A percentile compares a stretch with the other conserved stretches of the same genome.
Evolutionary conservation across 2,797 vertebrate species (phyloP).

Genomic region (Melopsittacus undulatus): DNA sequence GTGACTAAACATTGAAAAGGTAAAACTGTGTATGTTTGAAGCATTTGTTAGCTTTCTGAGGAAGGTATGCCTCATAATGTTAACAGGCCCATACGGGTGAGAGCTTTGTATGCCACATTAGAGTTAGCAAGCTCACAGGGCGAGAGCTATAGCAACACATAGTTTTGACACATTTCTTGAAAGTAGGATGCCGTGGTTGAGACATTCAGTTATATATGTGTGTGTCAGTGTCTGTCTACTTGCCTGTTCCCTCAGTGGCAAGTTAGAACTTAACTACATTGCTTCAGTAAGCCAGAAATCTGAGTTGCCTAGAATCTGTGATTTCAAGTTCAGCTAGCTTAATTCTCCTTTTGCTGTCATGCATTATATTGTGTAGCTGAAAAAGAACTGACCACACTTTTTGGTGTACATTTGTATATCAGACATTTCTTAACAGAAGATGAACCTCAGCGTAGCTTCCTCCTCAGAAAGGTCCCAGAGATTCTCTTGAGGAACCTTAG

Average conservation of each 20-base stretch:
- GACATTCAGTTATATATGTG: rapidly evolving
- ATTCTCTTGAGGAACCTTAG: neutral
- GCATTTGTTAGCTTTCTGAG: neutral
- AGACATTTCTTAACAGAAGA: neutral
- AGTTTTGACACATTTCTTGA: neutral
- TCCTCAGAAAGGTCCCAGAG: neutral
- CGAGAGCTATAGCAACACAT: neutral
- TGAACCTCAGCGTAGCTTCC: neutral
- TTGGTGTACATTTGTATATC: neutral
- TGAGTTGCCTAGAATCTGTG: neutral
- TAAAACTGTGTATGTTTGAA: neutral
- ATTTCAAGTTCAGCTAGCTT: neutral
- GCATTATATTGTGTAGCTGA: neutral
- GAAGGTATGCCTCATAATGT: neutral
- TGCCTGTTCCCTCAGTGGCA: neutral
- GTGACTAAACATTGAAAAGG: neutral
- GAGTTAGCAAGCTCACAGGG: rapidly evolving
- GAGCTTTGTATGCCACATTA: neutral
- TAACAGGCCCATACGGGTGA: neutral
- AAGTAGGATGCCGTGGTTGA: neutral
- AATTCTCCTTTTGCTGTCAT: neutral
- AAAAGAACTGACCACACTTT: neutral
- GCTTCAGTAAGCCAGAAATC: neutral
- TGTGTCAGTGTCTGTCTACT: neutral
- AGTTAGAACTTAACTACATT: neutral